Conservation (phyloP, 2,797 vertebrate species). For the Sebastes minor region DNA sequence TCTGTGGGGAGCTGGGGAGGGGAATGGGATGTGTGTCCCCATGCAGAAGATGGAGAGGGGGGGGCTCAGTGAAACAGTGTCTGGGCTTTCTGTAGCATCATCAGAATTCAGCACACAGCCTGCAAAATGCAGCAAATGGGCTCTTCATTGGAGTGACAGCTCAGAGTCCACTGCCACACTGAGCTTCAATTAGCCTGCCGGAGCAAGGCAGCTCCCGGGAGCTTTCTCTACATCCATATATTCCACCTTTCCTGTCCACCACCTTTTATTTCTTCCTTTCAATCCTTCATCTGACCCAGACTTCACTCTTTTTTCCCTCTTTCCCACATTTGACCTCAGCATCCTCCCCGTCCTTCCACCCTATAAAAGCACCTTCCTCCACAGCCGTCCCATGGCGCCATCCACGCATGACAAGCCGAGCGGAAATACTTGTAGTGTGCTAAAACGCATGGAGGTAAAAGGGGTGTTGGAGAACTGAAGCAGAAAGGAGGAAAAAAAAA, state of each 20-base stretch:
- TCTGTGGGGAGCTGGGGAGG: constrained; percentile 20
- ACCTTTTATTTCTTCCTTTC: constrained; percentile 14
- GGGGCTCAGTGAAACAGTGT: constrained; percentile 26
- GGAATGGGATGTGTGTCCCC: constrained; percentile 1
- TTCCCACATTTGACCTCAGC: constrained; percentile 21
- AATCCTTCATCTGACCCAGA: constrained; percentile 39
- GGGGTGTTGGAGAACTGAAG: constrained; percentile 4
- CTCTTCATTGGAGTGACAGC: constrained; percentile 78
- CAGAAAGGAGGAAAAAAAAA: not conserved
- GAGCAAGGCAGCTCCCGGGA: constrained; percentile 68
- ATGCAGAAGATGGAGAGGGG: not conserved
- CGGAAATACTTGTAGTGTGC: constrained; percentile 41
- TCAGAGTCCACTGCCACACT: constrained; percentile 69
- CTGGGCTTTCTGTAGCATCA: constrained; percentile 60
- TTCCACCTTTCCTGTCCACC: constrained; percentile 27
- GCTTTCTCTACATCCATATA: constrained; percentile 36
- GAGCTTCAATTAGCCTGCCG: constrained; percentile 83
- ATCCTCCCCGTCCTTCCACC: not conserved
- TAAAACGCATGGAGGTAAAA: constrained; percentile 57
- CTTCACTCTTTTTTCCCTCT: not conserved
- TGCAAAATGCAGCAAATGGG: constrained; percentile 78
- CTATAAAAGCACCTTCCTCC: constrained; percentile 7
- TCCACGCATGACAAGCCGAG: constrained; percentile 31
- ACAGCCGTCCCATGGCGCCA: not conserved
- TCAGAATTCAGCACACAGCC: constrained; percentile 81